Base-by-base conservation (phyloP, 2,888 invertebrate species). In the Zonitis immaculata region DNA sequence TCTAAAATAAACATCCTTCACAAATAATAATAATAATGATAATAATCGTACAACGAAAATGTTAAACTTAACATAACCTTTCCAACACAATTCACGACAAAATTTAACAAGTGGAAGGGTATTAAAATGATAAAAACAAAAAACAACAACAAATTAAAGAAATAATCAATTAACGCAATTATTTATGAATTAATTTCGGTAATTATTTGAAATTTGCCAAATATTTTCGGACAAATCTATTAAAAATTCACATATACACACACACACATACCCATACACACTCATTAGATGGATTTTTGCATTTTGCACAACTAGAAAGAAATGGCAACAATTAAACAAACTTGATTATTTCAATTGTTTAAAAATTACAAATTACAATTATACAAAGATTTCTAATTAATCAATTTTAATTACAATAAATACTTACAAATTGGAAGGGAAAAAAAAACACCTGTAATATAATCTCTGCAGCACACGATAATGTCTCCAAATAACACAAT, bases 1-100 rank as follows among this genome's bases (percentile, higher is more conserved):
- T 58, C 58, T 58, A 61, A 62, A 64, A 64, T 64, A 62, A 61
- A 52, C 52, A 57, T 51, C 58, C 56, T 54, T 54, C 59, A 55
- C n/a, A 30, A 12, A n/a, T 30, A 30, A n/a, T n/a, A n/a, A 12
- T 4, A n/a, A 30, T 4, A 30, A 30, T 30, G 11, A 9, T 27
- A 27, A 27, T 27, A 27, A 27, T 2, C n/a, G 8, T 35, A 7
- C 6, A 6, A 3, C 14, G 12, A 35, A 14, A 35, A 16, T 35
- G 1, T 2, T 3, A 35, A 50, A 50, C 50, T 47, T 54, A 54
- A 54, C 54, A 42, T 50, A 50, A 47, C 44, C 44, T 26, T 30
- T 35, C 12, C 22, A 14, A 27, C n/a, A 16, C n/a, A n/a, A 44
- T 26, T 30, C 14, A 4, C 8, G 12, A 27, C 8, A 16, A 44